Base-by-base conservation (phyloP, 2,888 invertebrate genomes). In the Volucella inflata region DNA sequence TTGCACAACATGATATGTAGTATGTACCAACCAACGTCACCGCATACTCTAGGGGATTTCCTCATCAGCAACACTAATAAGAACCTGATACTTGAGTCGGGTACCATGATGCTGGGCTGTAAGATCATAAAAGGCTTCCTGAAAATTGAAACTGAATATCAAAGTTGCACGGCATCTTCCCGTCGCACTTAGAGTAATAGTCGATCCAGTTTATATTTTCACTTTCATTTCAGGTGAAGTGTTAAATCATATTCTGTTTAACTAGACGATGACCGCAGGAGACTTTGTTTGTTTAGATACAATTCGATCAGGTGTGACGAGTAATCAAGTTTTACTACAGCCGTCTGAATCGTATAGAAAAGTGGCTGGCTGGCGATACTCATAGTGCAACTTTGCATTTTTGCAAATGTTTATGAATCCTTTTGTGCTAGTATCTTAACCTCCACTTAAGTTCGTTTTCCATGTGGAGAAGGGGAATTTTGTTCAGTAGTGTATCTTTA, bases 61-160 rank as follows among this genome's bases (percentile, higher is more conserved):
- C 83, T 71, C 71, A 82, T 71, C 70, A 30, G 44, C 74, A 6
- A 30, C 30, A 30, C 30, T 30, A 30, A 30, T 30, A 30, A 30
- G 30, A 30, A 30, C 40, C 50, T 57, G 10, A 14, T 44, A 40
- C 46, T 46, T 46, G 51, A 76, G 70, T 81, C 57, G 14, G 76
- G 70, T 64, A 75, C 57, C 16, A 10, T 11, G 21, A n/a, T 10
- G 42, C 1, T 6, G 30, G 6, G 30, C 30, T 30, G 30, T 30
- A 30, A 57, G 67, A 72, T 78, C 59, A 62, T 64, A 78, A 83
- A 78, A 80, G 84, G 75, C 75, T 84, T 84, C 84, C 84, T 84
- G 84, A 75, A 84, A 84, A 71, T 46, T 38, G 75, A 84, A 14
- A 42, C 80, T 70, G 16, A 75, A 71, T 80, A 10, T 53, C 70